Percentiles rank a stretch among this genome's conserved stretches.
These are phyloP conservation scores for Eonycteris spelaea DNA, from an alignment of 2,113 vertebrate species.

Conservation along the genomic window DNA sequence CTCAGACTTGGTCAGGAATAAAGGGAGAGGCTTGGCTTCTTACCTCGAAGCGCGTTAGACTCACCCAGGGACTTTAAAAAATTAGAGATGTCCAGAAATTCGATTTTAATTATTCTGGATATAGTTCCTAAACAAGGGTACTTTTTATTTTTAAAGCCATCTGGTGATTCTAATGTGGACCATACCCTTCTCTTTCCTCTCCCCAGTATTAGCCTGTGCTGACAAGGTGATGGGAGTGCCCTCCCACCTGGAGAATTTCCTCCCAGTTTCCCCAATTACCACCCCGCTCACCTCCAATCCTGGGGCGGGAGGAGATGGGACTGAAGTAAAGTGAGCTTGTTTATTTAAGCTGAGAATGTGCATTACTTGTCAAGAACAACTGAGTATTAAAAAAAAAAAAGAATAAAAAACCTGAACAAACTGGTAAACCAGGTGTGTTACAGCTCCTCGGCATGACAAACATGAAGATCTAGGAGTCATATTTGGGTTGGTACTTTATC, in stretches of 20 bases:
- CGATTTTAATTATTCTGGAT: neutral
- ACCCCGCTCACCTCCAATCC: neutral
- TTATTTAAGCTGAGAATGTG: neutral
- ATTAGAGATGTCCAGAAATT: neutral
- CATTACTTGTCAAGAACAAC: neutral
- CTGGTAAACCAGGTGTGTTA: neutral
- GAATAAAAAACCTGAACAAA: neutral
- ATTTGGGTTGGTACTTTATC: neutral
- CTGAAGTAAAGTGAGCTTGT: neutral
- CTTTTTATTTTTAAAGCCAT: neutral
- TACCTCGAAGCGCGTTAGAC: neutral
- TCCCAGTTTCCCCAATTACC: neutral
- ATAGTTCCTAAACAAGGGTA: neutral
- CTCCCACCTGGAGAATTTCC: neutral
- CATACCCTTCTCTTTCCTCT: accelerated
- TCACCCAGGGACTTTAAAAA: neutral
- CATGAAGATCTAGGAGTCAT: neutral
- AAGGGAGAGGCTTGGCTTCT: neutral
- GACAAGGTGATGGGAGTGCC: accelerated
- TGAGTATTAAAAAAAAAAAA: neutral
- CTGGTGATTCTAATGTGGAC: neutral
- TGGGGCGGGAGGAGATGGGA: neutral
- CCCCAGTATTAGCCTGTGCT: too few relatives aligned
- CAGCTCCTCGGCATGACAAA: neutral
- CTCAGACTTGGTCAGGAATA: neutral